Base-by-base conservation (phyloP, 53 echinoderm and acorn worm genomes). In the Crossaster papposus region DNA sequence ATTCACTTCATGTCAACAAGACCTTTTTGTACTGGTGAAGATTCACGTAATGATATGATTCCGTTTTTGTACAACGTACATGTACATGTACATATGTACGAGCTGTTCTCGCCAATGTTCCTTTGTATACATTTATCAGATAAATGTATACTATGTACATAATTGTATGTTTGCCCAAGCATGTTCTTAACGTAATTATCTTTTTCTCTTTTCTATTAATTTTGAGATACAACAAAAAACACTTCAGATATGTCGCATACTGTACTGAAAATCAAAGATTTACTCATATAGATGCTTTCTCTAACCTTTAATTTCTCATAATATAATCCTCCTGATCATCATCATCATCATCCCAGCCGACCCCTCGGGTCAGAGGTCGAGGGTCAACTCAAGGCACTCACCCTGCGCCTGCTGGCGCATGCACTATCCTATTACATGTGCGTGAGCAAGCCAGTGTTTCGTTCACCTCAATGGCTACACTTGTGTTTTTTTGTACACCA, bases 351-450 rank as follows among this genome's bases (percentile, higher is more conserved):
- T 2, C 30, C 51, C 15, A 17, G 4, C 30, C 51, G 87, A 72
- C 85, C 85, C 68, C 85, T 33, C 36, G 28, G 62, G 87, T 34
- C 72, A 87, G n/a, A 33, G 77, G 87, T 87, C 36, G 63, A 18
- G 26, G 87, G 87, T 87, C 77, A 87, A 58, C 30, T 54, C 33
- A 54, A 87, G 87, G 77, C 87, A 87, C 63, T 87, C 87, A 87
- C 77, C 87, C 87, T 83, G 58, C 20, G 58, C 76, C 76, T 77
- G 11, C 44, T 35, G 87, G 87, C 77, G 65, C 77, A 87, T 52
- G 87, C 77, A 73, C 55, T 76, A 75, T 87, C 75, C 34, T 75
- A 87, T 87, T 87, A 87, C 63, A 87, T 38, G 87, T 87, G 87
- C 87, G 77, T 77, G 87, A 87, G 87, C 72, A 85, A 52, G 72